A percentile compares a stretch with the other conserved stretches of the same genome.
Evolutionary conservation across 53 echinoderm and acorn worm genomes (phyloP).

Genomic region (Luidia sarsii): DNA sequence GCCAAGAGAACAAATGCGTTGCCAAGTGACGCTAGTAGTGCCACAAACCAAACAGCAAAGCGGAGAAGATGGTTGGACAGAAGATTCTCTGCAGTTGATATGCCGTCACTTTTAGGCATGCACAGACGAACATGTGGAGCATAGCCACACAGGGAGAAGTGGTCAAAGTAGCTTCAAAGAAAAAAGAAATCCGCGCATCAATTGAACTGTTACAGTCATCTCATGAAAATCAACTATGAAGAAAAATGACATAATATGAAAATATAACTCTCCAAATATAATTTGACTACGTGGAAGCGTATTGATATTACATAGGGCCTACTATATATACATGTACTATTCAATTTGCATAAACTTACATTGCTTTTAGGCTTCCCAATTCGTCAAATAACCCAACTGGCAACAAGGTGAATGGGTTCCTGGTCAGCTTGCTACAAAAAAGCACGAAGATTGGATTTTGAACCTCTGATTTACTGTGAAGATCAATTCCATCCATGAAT

Average conservation of each 20-base stretch:
- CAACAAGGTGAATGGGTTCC: conserved; percentile 58
- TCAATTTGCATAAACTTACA: conserved; percentile 62
- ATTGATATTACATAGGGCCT: too few relatives aligned
- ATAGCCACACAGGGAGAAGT: conserved; percentile 93
- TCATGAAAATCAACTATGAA: not conserved
- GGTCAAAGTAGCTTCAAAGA: conserved; percentile 95
- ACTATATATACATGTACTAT: too few relatives aligned
- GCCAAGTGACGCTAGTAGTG: conserved; percentile 82
- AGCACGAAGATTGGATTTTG: not conserved
- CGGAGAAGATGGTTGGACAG: conserved; percentile 80
- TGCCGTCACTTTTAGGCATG: conserved; percentile 79
- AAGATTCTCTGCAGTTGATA: conserved; percentile 82
- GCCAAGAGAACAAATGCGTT: conserved; percentile 87
- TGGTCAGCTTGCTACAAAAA: conserved; percentile 54
- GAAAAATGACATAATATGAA: not conserved
- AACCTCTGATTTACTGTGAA: not conserved
- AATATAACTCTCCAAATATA: too few relatives aligned
- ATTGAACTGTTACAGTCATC: not conserved
- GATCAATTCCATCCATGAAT: too few relatives aligned
- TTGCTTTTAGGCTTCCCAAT: conserved; percentile 52
- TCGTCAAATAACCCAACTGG: conserved; percentile 71
- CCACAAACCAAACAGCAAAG: conserved; percentile 89
- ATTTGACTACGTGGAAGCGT: too few relatives aligned
- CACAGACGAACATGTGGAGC: conserved; percentile 89
- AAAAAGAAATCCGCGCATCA: not conserved